Evolutionary conservation across 1,140 invertebrate species (phyloP).

Genomic region (Orussus abietinus): DNA sequence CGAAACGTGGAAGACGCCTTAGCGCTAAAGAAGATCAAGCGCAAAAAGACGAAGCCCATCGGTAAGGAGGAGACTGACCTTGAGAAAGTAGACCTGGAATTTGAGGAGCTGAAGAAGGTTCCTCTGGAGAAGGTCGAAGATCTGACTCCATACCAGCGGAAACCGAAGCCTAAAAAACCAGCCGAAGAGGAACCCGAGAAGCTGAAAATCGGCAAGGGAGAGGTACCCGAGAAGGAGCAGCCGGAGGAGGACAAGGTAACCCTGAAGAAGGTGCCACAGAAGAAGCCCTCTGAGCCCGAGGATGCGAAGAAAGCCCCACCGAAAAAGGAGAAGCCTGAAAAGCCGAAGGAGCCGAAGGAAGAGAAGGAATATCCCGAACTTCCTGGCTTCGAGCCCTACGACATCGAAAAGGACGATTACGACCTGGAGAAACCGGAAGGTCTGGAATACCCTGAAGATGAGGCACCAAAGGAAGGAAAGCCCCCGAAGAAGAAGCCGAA

Average conservation of each 20-base stretch:
- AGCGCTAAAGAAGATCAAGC: conserved; percentile 60
- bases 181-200: conserved; percentile 30
- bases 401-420: conserved; percentile 49
- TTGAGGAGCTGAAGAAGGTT: conserved; percentile 60
- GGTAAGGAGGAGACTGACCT: conserved; percentile 48
- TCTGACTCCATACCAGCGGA: conserved; percentile 42
- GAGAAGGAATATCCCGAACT: conserved; percentile 32
- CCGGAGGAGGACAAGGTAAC: conserved; percentile 53
- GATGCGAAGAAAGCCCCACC: conserved; percentile 22
- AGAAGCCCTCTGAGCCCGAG: conserved; percentile 35
- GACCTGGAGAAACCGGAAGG: conserved; percentile 41
- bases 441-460: conserved; percentile 39
- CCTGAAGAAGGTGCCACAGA: conserved; percentile 52
- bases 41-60: conserved; percentile 47
- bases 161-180: conserved; percentile 40
- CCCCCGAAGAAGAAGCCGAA: conserved; percentile 28
- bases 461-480: conserved; percentile 18
- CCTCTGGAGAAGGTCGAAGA: conserved; percentile 46
- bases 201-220: conserved; percentile 47
- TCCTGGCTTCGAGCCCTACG: conserved; percentile 42
- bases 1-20: conserved; percentile 67
- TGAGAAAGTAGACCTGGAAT: conserved; percentile 56
- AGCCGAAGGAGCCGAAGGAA: conserved; percentile 28
- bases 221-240: conserved; percentile 51
- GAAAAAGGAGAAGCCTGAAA: conserved; percentile 16